These are phyloP conservation scores for Orchestes rusci DNA, from an alignment of 2,888 invertebrate genomes.

Conservation along the genomic window DNA sequence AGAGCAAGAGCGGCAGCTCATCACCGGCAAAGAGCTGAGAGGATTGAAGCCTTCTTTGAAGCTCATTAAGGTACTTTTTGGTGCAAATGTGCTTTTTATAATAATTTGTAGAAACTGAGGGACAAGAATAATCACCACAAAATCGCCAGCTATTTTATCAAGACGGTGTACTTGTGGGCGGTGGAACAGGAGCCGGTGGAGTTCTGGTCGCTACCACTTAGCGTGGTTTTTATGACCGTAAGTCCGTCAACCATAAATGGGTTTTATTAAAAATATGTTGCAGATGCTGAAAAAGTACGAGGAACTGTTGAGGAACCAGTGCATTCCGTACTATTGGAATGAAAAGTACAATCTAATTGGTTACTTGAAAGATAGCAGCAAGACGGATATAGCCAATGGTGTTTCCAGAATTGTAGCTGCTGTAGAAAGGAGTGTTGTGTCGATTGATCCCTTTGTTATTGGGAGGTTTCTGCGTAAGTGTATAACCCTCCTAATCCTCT, in stretches of 20 bases:
- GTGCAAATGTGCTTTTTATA: too few species aligned
- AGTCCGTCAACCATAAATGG: constrained; percentile 5
- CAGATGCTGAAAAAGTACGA: constrained; percentile 41
- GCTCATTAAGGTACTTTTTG: constrained; percentile 35
- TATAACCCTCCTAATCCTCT: not conserved
- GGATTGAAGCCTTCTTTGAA: constrained; percentile 37
- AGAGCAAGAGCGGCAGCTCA: constrained; percentile 40
- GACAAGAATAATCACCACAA: constrained; percentile 37
- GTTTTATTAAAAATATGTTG: constrained; percentile 5
- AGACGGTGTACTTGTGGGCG: constrained; percentile 43
- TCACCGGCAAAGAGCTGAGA: constrained; percentile 27
- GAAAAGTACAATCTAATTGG: constrained; percentile 35
- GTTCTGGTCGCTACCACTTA: constrained; percentile 32
- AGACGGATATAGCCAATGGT: constrained; percentile 38
- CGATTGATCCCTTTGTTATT: constrained; percentile 33
- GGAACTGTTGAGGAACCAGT: constrained; percentile 25
- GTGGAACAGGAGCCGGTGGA: constrained; percentile 27
- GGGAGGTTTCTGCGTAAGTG: constrained; percentile 37
- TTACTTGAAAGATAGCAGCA: constrained; percentile 37
- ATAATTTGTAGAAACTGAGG: constrained; percentile 40
- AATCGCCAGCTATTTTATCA: constrained; percentile 46
- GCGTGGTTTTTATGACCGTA: constrained; percentile 36
- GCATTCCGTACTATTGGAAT: constrained; percentile 43
- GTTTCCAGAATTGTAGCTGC: constrained; percentile 42
- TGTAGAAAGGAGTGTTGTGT: constrained; percentile 35